Evolutionary conservation across 2,888 invertebrate genomes (phyloP), one percentile per base, ranked within the genome.

Genomic region (Orthosia gothica): DNA sequence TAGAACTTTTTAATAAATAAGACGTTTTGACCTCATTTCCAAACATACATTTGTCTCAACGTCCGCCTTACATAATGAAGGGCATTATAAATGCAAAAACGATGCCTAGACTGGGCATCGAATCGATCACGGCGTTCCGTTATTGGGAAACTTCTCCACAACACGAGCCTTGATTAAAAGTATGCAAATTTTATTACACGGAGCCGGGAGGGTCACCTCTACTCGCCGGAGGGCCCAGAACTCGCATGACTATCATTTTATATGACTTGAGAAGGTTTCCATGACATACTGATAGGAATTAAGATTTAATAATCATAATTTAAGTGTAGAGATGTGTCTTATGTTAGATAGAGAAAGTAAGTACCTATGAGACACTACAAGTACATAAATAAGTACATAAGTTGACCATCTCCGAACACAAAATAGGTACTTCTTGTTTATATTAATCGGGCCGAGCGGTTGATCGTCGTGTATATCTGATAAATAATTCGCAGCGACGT

Each of bases 131-230:
- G 92, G 91, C 92, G 92, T 92, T 90, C 92, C 96, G 95, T 95
- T 97, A 97, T 96, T 96, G 96, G 96, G 93, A 96, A 97, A 97
- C 95, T 96, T 97, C 96, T 96, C 96, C 95, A 93, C 96, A 96
- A 97, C 97, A 96, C 94, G 96, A 94, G 92, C 95, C 96, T 96
- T 97, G 97, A 97, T 97, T 97, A 97, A 97, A 97, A 97, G 96
- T 97, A 97, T 97, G 97, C 97, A 96, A 97, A 97, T 97, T 96
- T 97, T 96, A 97, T 96, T 96, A 96, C 95, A 94, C 94, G 92
- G 92, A 92, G 92, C 91, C 90, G 94, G 93, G 91, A 88, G 89
- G 92, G 83, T 86, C 89, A 89, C 87, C 87, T 86, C 88, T 86
- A 26, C 70, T 57, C 50, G 57, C 49, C 40, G 55, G 70, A 57